Percentiles rank a stretch among this genome's conserved stretches.
Evolutionary conservation across 2,797 vertebrate genomes (phyloP).

Genomic region (Morelia viridis): DNA sequence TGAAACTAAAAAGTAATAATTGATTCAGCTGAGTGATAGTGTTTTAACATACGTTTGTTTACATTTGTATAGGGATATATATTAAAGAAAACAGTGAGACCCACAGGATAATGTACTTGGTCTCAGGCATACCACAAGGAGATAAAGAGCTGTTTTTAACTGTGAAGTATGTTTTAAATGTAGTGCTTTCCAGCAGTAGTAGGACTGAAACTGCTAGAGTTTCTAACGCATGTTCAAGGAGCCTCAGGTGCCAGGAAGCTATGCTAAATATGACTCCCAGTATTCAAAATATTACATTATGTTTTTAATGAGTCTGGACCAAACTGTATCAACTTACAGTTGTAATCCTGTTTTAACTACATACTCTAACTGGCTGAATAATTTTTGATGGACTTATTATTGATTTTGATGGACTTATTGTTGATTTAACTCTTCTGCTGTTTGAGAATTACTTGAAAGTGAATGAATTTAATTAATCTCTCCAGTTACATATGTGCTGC

Average conservation of each 20-base stretch:
- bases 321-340: background rate
- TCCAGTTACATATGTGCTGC: background rate
- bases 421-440: conserved; percentile 12
- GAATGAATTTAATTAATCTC: conserved; percentile 17
- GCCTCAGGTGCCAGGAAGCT: too few species aligned
- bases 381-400: background rate
- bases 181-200: too few species aligned
- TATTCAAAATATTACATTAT: background rate
- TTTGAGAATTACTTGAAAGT: conserved; percentile 16
- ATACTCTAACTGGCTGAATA: background rate
- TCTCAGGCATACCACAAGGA: background rate
- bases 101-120: background rate
- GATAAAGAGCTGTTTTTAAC: too few species aligned
- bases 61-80: too few species aligned
- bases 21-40: too few species aligned
- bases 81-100: too few species aligned
- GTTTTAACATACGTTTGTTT: background rate
- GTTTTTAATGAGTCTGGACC: background rate
- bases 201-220: too few species aligned
- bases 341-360: background rate
- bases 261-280: too few species aligned
- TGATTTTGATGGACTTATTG: too few species aligned
- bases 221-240: too few species aligned
- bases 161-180: background rate
- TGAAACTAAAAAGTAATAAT: background rate